A percentile compares a stretch with the other conserved stretches of the same genome.
phyloP scores from a whole-genome alignment of 2,113 vertebrate species.

The Clarias gariepinus region DNA sequence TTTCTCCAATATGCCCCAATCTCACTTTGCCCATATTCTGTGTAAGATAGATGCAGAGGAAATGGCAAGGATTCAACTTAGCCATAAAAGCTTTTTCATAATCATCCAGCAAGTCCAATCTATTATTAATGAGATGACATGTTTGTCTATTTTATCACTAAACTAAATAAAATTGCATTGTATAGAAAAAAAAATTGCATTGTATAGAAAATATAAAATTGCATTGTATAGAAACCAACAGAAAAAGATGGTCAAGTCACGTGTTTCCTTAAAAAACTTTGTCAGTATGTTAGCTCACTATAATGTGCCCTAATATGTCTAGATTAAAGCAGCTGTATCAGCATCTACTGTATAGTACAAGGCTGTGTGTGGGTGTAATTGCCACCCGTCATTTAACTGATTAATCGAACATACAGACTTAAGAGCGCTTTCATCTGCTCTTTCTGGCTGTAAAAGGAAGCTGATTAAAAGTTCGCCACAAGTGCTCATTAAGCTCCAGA shows the following conservation, averaged over 20 bases:
- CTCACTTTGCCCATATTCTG: not conserved
- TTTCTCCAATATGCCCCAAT: not conserved
- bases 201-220: too few relatives aligned
- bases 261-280: not conserved
- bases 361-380: slow-evolving; percentile 8
- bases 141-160: not conserved
- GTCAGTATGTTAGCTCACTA: not conserved
- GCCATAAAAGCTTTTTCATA: not conserved
- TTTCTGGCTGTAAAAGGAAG: slow-evolving; percentile 40
- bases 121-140: not conserved
- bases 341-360: slow-evolving; percentile 19
- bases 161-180: too few relatives aligned
- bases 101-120: not conserved
- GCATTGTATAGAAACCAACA: too few relatives aligned
- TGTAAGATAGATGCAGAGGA: not conserved
- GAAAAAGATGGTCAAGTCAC: too few relatives aligned
- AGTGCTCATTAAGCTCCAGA: slow-evolving; percentile 50
- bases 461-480: slow-evolving; percentile 51
- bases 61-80: not conserved
- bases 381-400: slow-evolving; percentile 3
- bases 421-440: slow-evolving; percentile 31
- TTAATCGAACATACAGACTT: slow-evolving; percentile 25
- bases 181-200: too few relatives aligned
- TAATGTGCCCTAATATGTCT: not conserved
- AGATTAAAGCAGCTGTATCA: not conserved